Percentiles rank a stretch among this genome's conserved stretches.
Conservation (phyloP, 2,113 vertebrate genomes). For the Chaetorhynchus papuensis region DNA sequence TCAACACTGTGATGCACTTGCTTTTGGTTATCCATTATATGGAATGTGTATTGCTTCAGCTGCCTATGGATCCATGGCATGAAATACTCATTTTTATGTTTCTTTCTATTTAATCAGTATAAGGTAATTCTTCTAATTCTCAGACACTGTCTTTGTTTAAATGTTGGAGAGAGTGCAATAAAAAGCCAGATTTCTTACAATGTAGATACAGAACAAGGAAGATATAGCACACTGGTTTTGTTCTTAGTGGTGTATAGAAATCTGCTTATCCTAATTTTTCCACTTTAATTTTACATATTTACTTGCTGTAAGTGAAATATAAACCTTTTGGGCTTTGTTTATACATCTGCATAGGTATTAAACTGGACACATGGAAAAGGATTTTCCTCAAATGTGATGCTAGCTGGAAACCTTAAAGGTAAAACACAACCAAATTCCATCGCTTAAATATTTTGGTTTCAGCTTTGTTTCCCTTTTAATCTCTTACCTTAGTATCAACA, state of each 20-base stretch:
- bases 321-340: background rate
- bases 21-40: background rate
- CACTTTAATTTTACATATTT: background rate
- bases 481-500: background rate
- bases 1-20: background rate
- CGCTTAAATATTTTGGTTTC: background rate
- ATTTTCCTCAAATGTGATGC: background rate
- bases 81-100: background rate
- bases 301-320: background rate
- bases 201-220: background rate
- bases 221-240: background rate
- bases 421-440: background rate
- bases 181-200: background rate
- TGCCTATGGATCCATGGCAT: background rate
- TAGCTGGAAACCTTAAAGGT: background rate
- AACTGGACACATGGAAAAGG: background rate
- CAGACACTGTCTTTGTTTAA: background rate
- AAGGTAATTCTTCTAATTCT: background rate
- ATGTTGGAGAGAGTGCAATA: background rate
- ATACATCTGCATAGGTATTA: background rate
- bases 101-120: background rate
- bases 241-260: background rate
- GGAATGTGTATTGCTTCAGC: background rate
- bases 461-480: background rate
- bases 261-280: background rate